Evolutionary conservation across 2,113 vertebrate species (phyloP).

Genomic region (Noctilio leporinus): DNA sequence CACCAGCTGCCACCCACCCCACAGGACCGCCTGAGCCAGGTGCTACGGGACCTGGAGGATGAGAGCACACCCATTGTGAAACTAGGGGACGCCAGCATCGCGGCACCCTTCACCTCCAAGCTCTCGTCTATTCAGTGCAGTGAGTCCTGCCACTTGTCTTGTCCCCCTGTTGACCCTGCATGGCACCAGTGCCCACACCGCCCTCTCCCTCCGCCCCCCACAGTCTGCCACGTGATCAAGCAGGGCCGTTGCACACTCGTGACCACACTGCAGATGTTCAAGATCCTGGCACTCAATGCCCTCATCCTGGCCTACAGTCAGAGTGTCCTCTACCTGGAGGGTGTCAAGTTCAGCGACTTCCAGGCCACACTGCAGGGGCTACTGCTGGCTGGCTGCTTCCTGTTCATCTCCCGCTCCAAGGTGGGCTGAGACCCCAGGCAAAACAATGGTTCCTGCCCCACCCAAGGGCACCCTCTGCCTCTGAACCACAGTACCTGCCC

Average conservation of each 20-base stretch:
- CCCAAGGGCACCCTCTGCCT: background rate
- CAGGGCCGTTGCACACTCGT: constrained; percentile 96
- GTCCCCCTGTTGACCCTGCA: fast-evolving
- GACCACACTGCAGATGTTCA: constrained; percentile 98
- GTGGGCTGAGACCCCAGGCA: constrained; percentile 68
- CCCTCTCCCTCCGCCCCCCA: background rate
- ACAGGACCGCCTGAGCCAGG: constrained; percentile 94
- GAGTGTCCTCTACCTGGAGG: constrained; percentile 96
- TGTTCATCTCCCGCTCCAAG: constrained; percentile 99
- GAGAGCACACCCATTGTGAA: constrained; percentile 93
- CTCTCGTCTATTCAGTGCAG: constrained; percentile 98
- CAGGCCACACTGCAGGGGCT: constrained; percentile 96
- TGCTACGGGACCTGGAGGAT: constrained; percentile 94
- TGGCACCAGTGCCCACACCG: background rate
- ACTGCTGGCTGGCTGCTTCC: constrained; percentile 95
- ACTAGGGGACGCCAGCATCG: constrained; percentile 96
- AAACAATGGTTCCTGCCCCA: background rate
- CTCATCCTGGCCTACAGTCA: constrained; percentile 97
- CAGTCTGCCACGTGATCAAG: constrained; percentile 98
- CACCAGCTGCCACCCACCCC: background rate
- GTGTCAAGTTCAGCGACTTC: constrained; percentile 97
- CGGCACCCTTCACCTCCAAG: constrained; percentile 97
- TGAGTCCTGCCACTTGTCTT: constrained; percentile 71
- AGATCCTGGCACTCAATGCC: constrained; percentile 95
- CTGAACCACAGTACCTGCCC: background rate